A percentile compares a stretch with the other conserved stretches of the same genome.
phyloP scores from a whole-genome alignment of 2,797 vertebrate genomes.

The Carcharodon carcharias region DNA sequence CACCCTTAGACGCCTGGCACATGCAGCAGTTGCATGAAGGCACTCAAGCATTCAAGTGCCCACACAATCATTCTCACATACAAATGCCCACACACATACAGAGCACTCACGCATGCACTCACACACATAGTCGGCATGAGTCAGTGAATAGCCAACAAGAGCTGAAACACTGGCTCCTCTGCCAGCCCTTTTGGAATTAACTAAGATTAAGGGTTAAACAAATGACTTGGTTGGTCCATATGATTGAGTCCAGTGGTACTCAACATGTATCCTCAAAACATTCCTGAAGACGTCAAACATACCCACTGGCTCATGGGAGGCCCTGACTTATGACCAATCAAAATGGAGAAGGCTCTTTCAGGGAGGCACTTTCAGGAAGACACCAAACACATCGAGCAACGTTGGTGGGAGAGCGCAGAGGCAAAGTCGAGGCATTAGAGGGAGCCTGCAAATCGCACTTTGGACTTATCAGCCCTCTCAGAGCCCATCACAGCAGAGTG shows the following conservation, averaged over 20 bases:
- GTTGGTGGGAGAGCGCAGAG: too few relatives aligned
- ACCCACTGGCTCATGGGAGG: too few relatives aligned
- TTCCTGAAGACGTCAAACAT: too few relatives aligned
- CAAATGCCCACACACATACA: background rate
- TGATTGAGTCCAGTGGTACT: background rate
- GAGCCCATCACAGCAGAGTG: too few relatives aligned
- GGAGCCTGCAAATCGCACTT: too few relatives aligned
- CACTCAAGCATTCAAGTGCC: background rate
- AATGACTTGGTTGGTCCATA: background rate
- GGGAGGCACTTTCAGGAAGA: too few relatives aligned
- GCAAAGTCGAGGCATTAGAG: too few relatives aligned
- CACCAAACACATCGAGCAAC: too few relatives aligned
- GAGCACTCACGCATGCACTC: background rate
- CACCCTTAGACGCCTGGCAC: background rate
- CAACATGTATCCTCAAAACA: too few relatives aligned
- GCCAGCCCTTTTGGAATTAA: background rate
- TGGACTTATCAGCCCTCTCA: too few relatives aligned
- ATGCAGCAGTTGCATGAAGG: background rate
- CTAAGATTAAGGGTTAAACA: background rate
- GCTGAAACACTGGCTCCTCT: background rate
- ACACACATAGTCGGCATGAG: background rate
- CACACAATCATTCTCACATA: background rate
- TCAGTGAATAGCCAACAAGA: background rate
- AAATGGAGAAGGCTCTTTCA: too few relatives aligned
- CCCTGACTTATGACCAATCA: too few relatives aligned